Percentiles rank a stretch among this genome's conserved stretches.
phyloP scores from a whole-genome alignment of 2,113 vertebrate genomes.

The Quiscalus mexicanus region DNA sequence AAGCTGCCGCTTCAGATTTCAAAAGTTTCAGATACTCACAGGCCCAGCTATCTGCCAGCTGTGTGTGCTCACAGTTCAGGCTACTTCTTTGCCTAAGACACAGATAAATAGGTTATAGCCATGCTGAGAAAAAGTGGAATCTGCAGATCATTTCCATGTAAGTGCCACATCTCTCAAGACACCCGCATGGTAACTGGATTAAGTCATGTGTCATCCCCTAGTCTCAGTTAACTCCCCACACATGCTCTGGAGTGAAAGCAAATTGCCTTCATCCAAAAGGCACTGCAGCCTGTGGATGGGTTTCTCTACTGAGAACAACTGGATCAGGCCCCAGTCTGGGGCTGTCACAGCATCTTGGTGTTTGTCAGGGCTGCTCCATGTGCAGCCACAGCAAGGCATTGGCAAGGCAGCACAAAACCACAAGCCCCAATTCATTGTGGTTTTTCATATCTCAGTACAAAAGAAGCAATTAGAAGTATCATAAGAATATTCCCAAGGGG shows the following conservation, averaged over 20 bases:
- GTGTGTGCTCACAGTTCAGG: not conserved
- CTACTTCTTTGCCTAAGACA: not conserved
- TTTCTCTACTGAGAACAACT: not conserved
- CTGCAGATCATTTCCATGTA: not conserved
- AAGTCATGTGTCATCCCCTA: conserved; percentile 17
- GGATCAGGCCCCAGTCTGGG: not conserved
- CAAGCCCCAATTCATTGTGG: not conserved
- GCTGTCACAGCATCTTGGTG: not conserved
- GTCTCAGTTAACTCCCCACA: not conserved
- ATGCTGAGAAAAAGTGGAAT: not conserved
- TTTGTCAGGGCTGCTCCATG: not conserved
- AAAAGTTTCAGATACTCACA: not conserved
- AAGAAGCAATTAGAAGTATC: conserved; percentile 11
- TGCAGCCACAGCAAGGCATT: not conserved
- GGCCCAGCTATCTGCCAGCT: not conserved
- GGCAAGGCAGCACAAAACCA: not conserved
- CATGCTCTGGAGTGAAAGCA: conserved; percentile 8
- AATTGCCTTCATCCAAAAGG: not conserved
- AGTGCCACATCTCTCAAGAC: not conserved
- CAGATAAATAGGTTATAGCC: not conserved
- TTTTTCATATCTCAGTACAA: not conserved
- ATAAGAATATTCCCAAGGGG: not conserved
- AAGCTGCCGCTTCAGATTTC: not conserved
- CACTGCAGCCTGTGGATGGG: not conserved
- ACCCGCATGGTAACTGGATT: not conserved